These are phyloP conservation scores for Drosophila nikananu DNA, from an alignment of 1,140 invertebrate species.

Conservation along the genomic window DNA sequence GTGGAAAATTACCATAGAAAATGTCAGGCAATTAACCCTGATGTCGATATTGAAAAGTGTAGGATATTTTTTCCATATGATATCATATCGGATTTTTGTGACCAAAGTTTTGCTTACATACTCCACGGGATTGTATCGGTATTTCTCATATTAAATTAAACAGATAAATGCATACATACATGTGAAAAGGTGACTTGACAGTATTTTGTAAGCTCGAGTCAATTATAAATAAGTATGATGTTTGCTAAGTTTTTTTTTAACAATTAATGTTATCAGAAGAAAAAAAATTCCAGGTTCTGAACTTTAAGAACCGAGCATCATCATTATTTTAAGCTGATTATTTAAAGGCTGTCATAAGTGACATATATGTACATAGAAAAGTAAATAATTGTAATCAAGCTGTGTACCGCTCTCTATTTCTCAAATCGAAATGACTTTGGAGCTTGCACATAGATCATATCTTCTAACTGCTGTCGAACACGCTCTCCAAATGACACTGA, in stretches of 20 bases:
- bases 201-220: background rate
- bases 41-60: no score
- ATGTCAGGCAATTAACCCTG: no score
- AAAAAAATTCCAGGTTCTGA: background rate
- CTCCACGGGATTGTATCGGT: no score
- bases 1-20: background rate
- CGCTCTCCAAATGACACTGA: background rate
- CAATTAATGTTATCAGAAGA: background rate
- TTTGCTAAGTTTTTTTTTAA: background rate
- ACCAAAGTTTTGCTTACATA: no score
- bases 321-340: slow-evolving; percentile 1
- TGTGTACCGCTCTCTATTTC: background rate
- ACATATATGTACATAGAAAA: background rate
- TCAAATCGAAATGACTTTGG: slow-evolving; percentile 3
- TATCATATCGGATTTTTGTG: no score
- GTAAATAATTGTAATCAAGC: slow-evolving; percentile 3
- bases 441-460: slow-evolving; percentile 7
- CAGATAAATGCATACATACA: no score
- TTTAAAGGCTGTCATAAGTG: background rate
- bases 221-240: background rate
- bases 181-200: background rate
- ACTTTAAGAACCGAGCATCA: background rate
- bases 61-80: no score
- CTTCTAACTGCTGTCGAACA: background rate
- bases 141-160: no score